Percentiles rank a stretch among this genome's conserved stretches.
Conservation (phyloP, 2,888 invertebrate genomes). For the Sminthurinus aureus region DNA sequence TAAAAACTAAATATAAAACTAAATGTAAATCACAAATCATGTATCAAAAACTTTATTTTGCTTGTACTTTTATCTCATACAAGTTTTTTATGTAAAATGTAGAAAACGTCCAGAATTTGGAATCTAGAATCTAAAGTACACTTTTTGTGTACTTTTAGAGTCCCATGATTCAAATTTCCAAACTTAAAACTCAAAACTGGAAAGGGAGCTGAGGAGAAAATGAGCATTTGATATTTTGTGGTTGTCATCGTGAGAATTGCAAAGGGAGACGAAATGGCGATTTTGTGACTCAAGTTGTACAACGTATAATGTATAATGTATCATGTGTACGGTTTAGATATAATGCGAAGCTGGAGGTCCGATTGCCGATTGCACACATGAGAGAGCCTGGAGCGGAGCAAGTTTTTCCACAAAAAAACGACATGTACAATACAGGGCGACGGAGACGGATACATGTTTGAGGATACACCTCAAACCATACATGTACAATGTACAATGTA, state of each 20-base stretch:
- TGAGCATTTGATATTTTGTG: too few relatives aligned
- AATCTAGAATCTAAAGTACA: background rate
- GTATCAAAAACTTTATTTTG: background rate
- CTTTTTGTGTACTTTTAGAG: background rate
- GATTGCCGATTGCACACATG: background rate
- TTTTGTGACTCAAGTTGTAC: background rate
- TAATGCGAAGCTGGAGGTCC: background rate
- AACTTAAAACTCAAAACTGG: too few relatives aligned
- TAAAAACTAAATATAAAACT: background rate
- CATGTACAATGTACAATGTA: background rate
- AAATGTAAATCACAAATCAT: background rate
- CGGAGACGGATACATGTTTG: background rate
- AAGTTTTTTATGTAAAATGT: background rate
- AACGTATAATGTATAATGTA: background rate
- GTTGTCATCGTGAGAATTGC: too few relatives aligned
- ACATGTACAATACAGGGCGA: background rate
- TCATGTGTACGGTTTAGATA: too few relatives aligned
- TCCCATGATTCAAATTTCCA: too few relatives aligned
- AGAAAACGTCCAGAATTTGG: background rate
- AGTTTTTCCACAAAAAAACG: constrained; percentile 39
- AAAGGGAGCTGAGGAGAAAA: background rate
- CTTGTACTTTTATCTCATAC: background rate
- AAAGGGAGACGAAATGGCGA: background rate
- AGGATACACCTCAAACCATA: background rate
- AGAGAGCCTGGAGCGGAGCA: constrained; percentile 43